A percentile compares a stretch with the other conserved stretches of the same genome.
Evolutionary conservation across 2,113 vertebrate genomes (phyloP).

Genomic region (Lophius piscatorius): DNA sequence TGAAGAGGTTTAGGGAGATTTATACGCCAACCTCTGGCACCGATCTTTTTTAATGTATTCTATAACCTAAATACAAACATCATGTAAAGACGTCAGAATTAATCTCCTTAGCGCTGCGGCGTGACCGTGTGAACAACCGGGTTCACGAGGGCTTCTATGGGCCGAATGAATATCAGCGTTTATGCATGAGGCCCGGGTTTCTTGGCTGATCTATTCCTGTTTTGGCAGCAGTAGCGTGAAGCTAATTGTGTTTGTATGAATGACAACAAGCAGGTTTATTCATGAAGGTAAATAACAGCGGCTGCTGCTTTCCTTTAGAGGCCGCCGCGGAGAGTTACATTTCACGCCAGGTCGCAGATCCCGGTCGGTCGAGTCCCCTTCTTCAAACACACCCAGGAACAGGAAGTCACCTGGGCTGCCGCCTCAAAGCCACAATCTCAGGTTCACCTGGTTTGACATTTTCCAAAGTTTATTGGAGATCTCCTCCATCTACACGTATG

Average conservation of each 20-base stretch:
- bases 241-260: constrained; percentile 71
- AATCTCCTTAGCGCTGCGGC: constrained; percentile 2
- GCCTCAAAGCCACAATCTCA: constrained; percentile 45
- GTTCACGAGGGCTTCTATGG: constrained; percentile 25
- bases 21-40: too few relatives aligned
- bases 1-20: too few relatives aligned
- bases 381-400: constrained; percentile 5
- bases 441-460: constrained; percentile 35
- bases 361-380: too few relatives aligned
- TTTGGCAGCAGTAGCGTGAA: constrained; percentile 30
- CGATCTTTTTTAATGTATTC: too few relatives aligned
- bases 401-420: constrained; percentile 48
- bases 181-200: constrained; percentile 31
- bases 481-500: constrained; percentile 40
- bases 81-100: constrained; percentile 4
- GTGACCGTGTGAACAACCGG: constrained; percentile 13
- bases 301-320: constrained; percentile 30
- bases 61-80: too few relatives aligned
- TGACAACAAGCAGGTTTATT: constrained; percentile 67
- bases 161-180: constrained; percentile 33
- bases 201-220: constrained; percentile 29
- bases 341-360: too few relatives aligned
- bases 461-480: constrained; percentile 61
- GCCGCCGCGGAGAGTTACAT: too few relatives aligned
- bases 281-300: constrained; percentile 61